A percentile compares a stretch with the other conserved stretches of the same genome.
Conservation (phyloP, 2,797 vertebrate genomes). For the Clarias fuscus region DNA sequence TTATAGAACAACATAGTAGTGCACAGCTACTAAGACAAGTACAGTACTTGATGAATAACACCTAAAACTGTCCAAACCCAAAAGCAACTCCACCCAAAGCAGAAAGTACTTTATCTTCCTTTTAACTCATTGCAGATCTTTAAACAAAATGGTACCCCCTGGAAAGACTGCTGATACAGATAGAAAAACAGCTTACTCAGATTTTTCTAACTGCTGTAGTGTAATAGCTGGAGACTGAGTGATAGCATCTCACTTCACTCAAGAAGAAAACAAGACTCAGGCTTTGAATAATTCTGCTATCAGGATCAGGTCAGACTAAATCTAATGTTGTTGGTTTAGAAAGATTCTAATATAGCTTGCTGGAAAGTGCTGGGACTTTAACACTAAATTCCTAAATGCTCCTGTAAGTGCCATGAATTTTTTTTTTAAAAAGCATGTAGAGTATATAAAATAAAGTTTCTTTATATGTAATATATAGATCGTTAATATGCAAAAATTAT, state of each 20-base stretch:
- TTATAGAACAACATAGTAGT: background rate
- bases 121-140: constrained; percentile 47
- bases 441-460: background rate
- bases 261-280: constrained; percentile 57
- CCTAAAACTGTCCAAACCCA: constrained; percentile 22
- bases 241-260: constrained; percentile 62
- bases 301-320: constrained; percentile 55
- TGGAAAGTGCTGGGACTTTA: constrained; percentile 12
- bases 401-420: background rate
- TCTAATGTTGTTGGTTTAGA: constrained; percentile 63
- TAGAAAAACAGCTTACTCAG: constrained; percentile 60
- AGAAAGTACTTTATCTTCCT: constrained; percentile 32
- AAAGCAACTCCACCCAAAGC: constrained; percentile 39
- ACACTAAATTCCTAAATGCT: background rate
- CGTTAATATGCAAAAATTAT: background rate
- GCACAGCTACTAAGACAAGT: constrained; percentile 18
- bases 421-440: background rate
- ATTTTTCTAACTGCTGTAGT: constrained; percentile 61
- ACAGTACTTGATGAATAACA: background rate
- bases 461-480: background rate
- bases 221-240: constrained; percentile 57
- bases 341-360: constrained; percentile 49
- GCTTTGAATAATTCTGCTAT: constrained; percentile 66
- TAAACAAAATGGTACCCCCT: constrained; percentile 54
- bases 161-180: constrained; percentile 61